Base-by-base conservation (phyloP, 1,140 invertebrate genomes). In the Ceratina calcarata region DNA sequence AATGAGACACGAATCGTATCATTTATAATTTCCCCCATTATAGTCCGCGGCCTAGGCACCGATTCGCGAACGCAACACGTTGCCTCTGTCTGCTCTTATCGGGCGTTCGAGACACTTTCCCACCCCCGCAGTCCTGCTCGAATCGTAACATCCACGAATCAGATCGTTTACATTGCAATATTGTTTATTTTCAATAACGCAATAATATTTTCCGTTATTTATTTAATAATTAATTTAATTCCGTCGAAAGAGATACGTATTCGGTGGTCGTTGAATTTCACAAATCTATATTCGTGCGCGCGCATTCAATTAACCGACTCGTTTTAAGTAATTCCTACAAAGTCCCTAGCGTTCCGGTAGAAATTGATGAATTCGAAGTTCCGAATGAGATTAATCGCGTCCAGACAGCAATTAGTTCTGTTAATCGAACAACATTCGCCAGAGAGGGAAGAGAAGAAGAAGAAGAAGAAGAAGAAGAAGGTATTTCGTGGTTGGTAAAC, bases 331-430 rank as follows among this genome's bases (percentile, higher is more conserved):
- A 71, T 70, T 24, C 45, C n/a, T 10, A 3, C 27, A n/a, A n/a
- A 15, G 27, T 18, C 13, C 7, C 18, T 10, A 15, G 12, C 32
- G 18, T 7, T 18, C 7, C 55, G 62, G 10, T 51, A 37, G 57
- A 62, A 51, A 77, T 77, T 70, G 75, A 78, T 71, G 70, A 70
- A 70, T 70, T 78, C 49, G 20, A n/a, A 51, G 74, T 53, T 61
- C 51, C 57, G 64, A 1, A 0, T 15, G 62, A 67, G 53, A 67
- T 67, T 61, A 69, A 69, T 78, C 45, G 66, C 65, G 16, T 0
- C 53, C 12, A 3, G 65, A 2, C 67, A 60, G 45, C 74, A 51
- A 77, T 77, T 69, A 55, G 60, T 45, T 53, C 13, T 45, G 55
- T 64, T 77, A 68, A 77, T 77, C 65, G 32, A 37, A 0, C 22